These are phyloP conservation scores for Phylloscopus collybita DNA, from an alignment of 2,797 vertebrate genomes.

Conservation along the genomic window DNA sequence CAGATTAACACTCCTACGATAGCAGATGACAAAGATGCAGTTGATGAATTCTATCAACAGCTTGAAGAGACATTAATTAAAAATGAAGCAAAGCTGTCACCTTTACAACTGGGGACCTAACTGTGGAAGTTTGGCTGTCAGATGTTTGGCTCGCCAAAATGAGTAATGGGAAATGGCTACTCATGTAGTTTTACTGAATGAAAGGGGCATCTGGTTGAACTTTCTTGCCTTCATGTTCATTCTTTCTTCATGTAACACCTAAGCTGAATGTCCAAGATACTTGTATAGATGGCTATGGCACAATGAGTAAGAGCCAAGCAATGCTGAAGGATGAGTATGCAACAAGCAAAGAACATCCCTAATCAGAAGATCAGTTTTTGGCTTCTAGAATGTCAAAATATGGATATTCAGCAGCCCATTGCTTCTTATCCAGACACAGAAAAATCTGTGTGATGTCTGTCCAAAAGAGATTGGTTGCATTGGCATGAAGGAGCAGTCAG, in stretches of 20 bases:
- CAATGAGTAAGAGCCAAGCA: not conserved
- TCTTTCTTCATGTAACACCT: not conserved
- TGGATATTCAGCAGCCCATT: not conserved
- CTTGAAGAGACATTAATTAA: constrained; percentile 29
- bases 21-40: constrained; percentile 61
- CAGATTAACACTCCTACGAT: constrained; percentile 33
- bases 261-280: not conserved
- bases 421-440: not conserved
- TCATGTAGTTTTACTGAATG: not conserved
- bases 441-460: not conserved
- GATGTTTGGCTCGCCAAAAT: not conserved
- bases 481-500: not conserved
- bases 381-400: not conserved
- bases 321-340: not conserved
- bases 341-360: not conserved
- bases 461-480: not conserved
- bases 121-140: not conserved
- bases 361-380: not conserved
- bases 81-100: constrained; percentile 22
- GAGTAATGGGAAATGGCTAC: not conserved
- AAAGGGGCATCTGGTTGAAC: not conserved
- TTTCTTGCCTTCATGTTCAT: not conserved
- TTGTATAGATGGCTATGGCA: not conserved
- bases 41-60: constrained; percentile 34
- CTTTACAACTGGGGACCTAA: not conserved